Base-by-base conservation (phyloP, 53 echinoderm and acorn worm genomes). In the Paracentrotus lividus region DNA sequence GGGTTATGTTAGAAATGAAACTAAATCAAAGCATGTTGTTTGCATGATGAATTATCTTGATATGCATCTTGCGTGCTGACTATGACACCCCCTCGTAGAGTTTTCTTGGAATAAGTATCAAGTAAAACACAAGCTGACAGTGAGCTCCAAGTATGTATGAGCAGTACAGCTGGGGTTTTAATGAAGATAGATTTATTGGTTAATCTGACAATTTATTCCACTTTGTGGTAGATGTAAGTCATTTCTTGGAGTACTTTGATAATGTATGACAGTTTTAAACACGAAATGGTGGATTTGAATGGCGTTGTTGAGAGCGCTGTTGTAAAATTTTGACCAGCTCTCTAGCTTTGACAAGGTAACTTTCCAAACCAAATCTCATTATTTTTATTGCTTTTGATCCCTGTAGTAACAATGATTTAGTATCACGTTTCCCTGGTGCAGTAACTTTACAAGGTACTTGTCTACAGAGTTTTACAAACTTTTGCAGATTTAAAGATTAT, bases 61-160 rank as follows among this genome's bases (percentile, higher is more conserved):
- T 81, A 12, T 47, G 47, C 47, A n/a, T 81, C 24, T 81, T 18
- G 81, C 81, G 81, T 81, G 81, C 26, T 81, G 47, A 13, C 47
- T 72, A 40, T 40, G 20, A 36, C 36, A 18, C 40, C 36, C 40
- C 6, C 21, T 72, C 36, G n/a, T n/a, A 40, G 72, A 40, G 72
- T 72, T 72, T n/a, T 72, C 72, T 72, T 5, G 29, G 64, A 72
- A 36, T 38, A 16, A 0, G 5, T 72, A 20, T 72, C 72, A 72
- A 40, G 21, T 40, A 72, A 4, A 38, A 72, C 26, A 72, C 18
- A 72, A 36, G 27, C 29, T 5, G 5, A 72, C 20, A 12, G 47
- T 81, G 49, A 81, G 45, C 81, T n/a, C 16, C 81, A 81, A 44
- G 47, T 45, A 81, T 47, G 26, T 47, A 27, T 14, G 27, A 26